Conservation (phyloP, 2,888 invertebrate species). For the Gastracanthus pulcherrimus region DNA sequence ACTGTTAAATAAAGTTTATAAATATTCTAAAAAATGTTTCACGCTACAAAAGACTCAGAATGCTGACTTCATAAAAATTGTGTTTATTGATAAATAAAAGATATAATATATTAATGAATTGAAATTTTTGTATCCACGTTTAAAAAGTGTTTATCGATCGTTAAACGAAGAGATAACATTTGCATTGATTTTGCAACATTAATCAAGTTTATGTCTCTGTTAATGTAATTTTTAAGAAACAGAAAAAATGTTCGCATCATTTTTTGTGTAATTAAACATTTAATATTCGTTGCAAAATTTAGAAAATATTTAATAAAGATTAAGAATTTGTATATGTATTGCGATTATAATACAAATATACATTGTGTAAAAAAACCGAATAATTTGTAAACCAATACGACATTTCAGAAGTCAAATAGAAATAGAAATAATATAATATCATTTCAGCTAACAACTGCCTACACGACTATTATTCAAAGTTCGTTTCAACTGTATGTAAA, state of each 20-base stretch:
- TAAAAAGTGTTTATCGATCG: background rate
- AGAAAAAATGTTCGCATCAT: background rate
- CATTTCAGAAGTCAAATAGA: too few relatives aligned
- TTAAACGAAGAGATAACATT: background rate
- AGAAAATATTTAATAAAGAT: conserved; percentile 9
- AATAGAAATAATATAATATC: too few relatives aligned
- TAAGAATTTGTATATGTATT: conserved; percentile 11
- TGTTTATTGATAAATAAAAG: too few relatives aligned
- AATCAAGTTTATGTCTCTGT: conserved; percentile 28
- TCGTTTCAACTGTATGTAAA: too few relatives aligned
- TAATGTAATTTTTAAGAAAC: conserved; percentile 20
- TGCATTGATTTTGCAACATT: background rate
- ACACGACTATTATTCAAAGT: too few relatives aligned
- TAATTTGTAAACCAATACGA: too few relatives aligned
- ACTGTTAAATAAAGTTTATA: too few relatives aligned
- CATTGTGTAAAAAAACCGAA: conserved; percentile 9
- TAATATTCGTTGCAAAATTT: conserved; percentile 18
- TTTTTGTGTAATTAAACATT: conserved; percentile 10
- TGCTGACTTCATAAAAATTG: too few relatives aligned
- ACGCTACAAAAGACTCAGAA: too few relatives aligned
- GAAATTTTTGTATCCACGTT: background rate
- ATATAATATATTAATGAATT: too few relatives aligned
- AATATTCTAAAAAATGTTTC: too few relatives aligned
- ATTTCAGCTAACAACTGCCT: too few relatives aligned
- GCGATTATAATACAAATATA: conserved; percentile 6